Evolutionary conservation across 2,888 invertebrate species (phyloP).

Genomic region (Deilephila porcellus): DNA sequence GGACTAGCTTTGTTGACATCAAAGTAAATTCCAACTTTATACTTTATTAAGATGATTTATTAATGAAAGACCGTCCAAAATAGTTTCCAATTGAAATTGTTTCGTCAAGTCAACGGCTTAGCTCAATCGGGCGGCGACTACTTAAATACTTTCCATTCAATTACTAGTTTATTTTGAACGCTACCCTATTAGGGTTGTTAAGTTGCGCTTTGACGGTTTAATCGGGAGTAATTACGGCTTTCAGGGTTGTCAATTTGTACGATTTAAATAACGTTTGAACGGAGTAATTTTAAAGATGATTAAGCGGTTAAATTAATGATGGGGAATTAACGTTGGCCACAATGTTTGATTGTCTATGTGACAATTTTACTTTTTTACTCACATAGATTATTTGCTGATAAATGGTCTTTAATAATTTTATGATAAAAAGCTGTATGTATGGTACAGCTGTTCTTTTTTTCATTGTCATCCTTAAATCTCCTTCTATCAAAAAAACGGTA

Average conservation of each 20-base stretch:
- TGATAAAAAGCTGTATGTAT: too few relatives aligned
- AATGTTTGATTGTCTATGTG: too few relatives aligned
- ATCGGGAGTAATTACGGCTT: neutral
- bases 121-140: conserved; percentile 9
- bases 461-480: too few relatives aligned
- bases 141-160: conserved; percentile 14
- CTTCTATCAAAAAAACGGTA: too few relatives aligned
- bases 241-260: neutral
- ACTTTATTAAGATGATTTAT: conserved; percentile 15
- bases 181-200: neutral
- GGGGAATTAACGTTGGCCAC: too few relatives aligned
- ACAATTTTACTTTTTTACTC: too few relatives aligned
- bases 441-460: too few relatives aligned
- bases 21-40: conserved; percentile 9
- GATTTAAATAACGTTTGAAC: neutral
- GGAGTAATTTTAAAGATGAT: neutral
- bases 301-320: neutral
- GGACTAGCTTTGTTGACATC: neutral
- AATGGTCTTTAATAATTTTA: too few relatives aligned
- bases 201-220: conserved; percentile 10
- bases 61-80: conserved; percentile 7
- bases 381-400: too few relatives aligned
- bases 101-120: neutral
- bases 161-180: conserved; percentile 1
- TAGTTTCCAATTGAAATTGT: conserved; percentile 6